Conservation (phyloP, 1,140 invertebrate genomes). For the Ganaspis sp. region DNA sequence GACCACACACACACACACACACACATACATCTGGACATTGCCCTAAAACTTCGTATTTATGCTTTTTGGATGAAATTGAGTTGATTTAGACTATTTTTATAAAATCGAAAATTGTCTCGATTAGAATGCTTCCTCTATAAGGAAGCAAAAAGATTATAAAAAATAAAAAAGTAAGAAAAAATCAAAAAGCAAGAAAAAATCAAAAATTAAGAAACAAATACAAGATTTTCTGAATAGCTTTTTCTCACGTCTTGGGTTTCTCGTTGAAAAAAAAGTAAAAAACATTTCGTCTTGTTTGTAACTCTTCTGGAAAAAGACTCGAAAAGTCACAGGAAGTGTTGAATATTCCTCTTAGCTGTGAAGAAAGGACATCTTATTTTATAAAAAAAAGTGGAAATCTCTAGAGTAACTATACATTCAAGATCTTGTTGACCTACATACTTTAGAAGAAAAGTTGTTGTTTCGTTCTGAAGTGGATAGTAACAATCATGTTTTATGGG, state of each 20-base stretch:
- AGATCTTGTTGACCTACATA: conserved; percentile 9
- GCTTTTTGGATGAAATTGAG: no score
- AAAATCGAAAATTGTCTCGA: no score
- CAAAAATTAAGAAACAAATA: no score
- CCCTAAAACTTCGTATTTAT: no score
- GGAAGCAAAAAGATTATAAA: no score
- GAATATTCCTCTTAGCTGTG: neutral
- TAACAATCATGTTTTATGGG: neutral
- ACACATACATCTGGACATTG: no score
- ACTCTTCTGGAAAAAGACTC: neutral
- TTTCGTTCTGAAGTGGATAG: neutral
- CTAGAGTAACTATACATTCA: neutral
- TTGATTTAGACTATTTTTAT: no score
- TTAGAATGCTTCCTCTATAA: no score
- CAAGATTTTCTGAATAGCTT: neutral
- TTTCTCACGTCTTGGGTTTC: neutral
- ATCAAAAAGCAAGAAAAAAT: no score
- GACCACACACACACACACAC: no score
- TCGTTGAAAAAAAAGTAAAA: neutral
- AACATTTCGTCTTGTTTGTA: neutral
- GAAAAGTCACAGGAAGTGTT: neutral
- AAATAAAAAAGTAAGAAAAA: no score
- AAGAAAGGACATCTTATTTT: neutral
- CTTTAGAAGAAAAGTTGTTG: neutral
- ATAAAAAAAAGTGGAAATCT: neutral